Evolutionary conservation across 2,113 vertebrate genomes (phyloP).

Genomic region (Myotis davidii): DNA sequence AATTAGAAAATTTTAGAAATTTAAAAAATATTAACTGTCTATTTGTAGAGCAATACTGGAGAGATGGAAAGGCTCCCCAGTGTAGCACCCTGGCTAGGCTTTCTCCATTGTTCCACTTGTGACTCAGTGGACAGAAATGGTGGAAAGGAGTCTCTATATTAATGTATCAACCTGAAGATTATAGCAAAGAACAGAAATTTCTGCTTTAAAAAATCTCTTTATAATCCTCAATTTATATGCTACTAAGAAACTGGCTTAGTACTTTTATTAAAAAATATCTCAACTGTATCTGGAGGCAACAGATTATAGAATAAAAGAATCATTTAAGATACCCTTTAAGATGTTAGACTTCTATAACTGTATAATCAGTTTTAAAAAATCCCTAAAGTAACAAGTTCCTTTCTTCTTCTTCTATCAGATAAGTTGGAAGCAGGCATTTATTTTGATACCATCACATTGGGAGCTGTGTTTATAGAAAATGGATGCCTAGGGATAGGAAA

Average conservation of each 20-base stretch:
- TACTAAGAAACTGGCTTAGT: not conserved
- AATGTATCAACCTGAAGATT: not conserved
- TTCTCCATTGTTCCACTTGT: not conserved
- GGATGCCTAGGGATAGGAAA: constrained; percentile 43
- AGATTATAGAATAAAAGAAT: not conserved
- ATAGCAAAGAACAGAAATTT: not conserved
- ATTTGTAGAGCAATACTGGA: not conserved
- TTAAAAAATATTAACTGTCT: not conserved
- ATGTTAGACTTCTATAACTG: not conserved
- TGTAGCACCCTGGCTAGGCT: not conserved
- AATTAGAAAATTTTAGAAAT: not conserved
- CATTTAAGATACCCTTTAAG: constrained; percentile 15
- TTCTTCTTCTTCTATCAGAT: not conserved
- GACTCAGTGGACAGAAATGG: not conserved
- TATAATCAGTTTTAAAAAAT: not conserved
- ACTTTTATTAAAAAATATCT: constrained; percentile 8
- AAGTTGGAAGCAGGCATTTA: constrained; percentile 39
- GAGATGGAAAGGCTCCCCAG: not conserved
- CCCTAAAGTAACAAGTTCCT: not conserved
- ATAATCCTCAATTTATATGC: not conserved
- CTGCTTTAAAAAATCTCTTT: not conserved
- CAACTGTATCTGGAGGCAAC: not conserved
- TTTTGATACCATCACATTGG: constrained; percentile 51
- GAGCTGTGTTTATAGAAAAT: not conserved
- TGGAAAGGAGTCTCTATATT: not conserved